Base-by-base conservation (phyloP, 2,113 vertebrate genomes). In the Calidris pugnax region DNA sequence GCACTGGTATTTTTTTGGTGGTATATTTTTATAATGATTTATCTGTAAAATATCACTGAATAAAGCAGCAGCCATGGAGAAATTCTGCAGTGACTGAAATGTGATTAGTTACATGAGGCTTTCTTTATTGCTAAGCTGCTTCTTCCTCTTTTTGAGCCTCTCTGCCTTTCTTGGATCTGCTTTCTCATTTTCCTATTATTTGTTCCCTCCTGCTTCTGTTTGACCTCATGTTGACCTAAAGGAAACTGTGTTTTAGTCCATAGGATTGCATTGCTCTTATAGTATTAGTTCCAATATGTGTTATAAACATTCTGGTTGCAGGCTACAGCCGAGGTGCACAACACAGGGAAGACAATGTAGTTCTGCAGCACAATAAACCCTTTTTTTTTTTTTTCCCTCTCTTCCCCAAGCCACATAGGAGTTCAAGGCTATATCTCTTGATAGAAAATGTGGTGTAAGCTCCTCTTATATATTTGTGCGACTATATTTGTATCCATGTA, bases 101-200 rank as follows among this genome's bases (percentile, higher is more conserved):
- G 39, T 21, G 60, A 51, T 89, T 87, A 72, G 35, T 68, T 85
- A 60, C n/a, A 16, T 14, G 26, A 82, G 8, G 48, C 14, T 87
- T 80, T n/a, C 33, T 60, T 72, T 62, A 62, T 79, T 85, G 35
- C 51, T 81, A 10, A 84, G 72, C 24, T 85, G 10, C 21, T 74
- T 12, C 35, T 77, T 86, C 35, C 35, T 75, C 43, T 93, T 89
- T 77, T 82, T 48, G 45, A 83, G 35, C 24, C 24, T 81, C 27
- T 81, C 22, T 77, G 72, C 51, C 62, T 75, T 72, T 75, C 28
- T 72, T 67, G 18, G 75, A 22, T 60, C 64, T 95, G 32, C 89
- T 94, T 93, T 86, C 80, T 95, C 22, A 72, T 92, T 95, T 96
- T 69, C 73, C 35, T 94, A 48, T 79, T 90, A 85, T 67, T 71